Conservation (phyloP, 2,797 vertebrate genomes). For the Scomberomorus guttatus region DNA sequence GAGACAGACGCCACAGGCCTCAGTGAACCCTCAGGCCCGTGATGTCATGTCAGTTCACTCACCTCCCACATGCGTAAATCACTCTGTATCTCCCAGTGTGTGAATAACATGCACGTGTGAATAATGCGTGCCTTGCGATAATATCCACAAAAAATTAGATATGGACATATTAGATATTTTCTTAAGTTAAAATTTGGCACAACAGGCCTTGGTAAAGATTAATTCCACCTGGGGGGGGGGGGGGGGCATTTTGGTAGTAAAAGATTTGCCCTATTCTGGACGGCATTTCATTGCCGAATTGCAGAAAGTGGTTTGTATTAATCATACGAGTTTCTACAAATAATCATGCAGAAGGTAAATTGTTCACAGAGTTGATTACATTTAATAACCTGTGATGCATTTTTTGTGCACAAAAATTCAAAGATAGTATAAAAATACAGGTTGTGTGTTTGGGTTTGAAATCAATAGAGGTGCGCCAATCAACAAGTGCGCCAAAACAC, state of each 20-base stretch:
- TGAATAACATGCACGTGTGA: constrained; percentile 4
- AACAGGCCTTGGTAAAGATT: neutral
- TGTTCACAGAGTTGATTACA: no score
- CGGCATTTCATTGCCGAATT: neutral
- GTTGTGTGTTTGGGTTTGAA: neutral
- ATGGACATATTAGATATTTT: neutral
- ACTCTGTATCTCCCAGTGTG: constrained; percentile 6
- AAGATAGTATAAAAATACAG: neutral
- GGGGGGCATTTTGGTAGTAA: neutral
- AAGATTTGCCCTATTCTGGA: neutral
- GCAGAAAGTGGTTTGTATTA: neutral
- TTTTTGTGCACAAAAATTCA: neutral
- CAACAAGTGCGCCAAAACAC: neutral
- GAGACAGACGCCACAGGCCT: constrained; percentile 31
- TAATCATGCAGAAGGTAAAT: neutral
- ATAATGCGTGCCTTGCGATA: neutral
- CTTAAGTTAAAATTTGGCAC: neutral
- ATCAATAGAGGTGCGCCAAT: neutral
- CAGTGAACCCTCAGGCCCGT: constrained; percentile 25
- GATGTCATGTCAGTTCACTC: constrained; percentile 53
- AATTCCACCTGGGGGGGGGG: no score
- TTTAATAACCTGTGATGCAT: no score
- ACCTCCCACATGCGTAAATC: constrained; percentile 48
- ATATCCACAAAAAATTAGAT: neutral
- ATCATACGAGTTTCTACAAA: neutral